Conservation (phyloP, 2,888 invertebrate species). For the Caenorhabditis sulstoni region DNA sequence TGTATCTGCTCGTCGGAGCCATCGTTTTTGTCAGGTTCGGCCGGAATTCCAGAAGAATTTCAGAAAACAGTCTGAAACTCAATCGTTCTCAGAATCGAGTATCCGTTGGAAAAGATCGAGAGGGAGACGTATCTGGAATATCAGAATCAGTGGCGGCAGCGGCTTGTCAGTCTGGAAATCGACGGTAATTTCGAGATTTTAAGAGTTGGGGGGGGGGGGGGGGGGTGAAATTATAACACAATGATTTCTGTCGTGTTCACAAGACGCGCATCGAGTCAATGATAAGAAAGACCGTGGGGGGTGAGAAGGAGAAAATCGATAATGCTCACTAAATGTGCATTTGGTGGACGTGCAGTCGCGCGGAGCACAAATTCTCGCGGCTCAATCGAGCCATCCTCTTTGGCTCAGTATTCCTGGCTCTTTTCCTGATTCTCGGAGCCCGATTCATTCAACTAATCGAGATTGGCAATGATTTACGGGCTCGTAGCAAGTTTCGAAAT, state of each 20-base stretch:
- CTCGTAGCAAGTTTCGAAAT: conserved; percentile 83
- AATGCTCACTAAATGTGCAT: conserved; percentile 38
- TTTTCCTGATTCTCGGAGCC: conserved; percentile 85
- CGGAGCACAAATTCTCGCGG: conserved; percentile 46
- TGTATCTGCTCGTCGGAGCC: conserved; percentile 87
- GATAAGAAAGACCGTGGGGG: no score
- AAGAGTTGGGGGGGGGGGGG: no score
- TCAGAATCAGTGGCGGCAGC: conserved; percentile 69
- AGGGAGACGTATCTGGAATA: conserved; percentile 72
- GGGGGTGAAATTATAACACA: no score
- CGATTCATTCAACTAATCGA: conserved; percentile 86
- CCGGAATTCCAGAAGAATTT: no score
- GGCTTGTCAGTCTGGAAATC: conserved; percentile 61
- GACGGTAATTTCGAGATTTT: conserved; percentile 49
- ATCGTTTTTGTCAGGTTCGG: conserved; percentile 84
- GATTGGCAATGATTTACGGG: conserved; percentile 82
- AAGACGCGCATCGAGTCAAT: background rate
- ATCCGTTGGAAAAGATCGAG: conserved; percentile 73
- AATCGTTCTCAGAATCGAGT: conserved; percentile 56
- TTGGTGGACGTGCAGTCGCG: conserved; percentile 42
- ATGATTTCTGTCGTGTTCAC: no score
- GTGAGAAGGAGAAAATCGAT: conserved; percentile 38
- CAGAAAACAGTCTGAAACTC: no score
- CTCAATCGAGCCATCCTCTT: conserved; percentile 52
- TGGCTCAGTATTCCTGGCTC: conserved; percentile 31